A percentile compares a stretch with the other conserved stretches of the same genome.
Evolutionary conservation across 2,113 vertebrate species (phyloP).

Genomic region (Caretta caretta): DNA sequence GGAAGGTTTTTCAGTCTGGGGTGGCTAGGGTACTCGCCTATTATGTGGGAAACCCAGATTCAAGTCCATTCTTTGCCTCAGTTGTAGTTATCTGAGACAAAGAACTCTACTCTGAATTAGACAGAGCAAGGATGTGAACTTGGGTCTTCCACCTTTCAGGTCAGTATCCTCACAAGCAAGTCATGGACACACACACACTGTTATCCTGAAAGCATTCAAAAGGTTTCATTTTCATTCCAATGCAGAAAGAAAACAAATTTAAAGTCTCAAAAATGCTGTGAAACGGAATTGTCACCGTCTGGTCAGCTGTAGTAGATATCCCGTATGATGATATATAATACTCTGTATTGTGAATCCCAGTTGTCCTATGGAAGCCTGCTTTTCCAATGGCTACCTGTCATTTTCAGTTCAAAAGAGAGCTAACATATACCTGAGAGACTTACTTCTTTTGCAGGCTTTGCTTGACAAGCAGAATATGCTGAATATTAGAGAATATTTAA

Average conservation of each 20-base stretch:
- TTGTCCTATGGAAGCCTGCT: constrained; percentile 35
- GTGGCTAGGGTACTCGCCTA: background rate
- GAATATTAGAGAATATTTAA: constrained; percentile 44
- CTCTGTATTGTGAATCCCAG: background rate
- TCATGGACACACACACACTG: background rate
- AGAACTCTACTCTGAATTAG: background rate
- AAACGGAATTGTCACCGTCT: background rate
- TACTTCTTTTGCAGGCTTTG: constrained; percentile 25
- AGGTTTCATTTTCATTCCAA: background rate
- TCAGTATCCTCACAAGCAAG: background rate
- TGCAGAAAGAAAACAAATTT: background rate
- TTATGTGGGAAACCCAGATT: background rate
- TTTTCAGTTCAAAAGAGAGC: constrained; percentile 48
- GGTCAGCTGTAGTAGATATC: constrained; percentile 11
- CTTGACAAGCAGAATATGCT: constrained; percentile 27
- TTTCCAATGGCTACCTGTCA: constrained; percentile 24
- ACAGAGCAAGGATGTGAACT: background rate
- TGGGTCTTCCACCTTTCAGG: background rate
- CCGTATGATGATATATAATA: background rate
- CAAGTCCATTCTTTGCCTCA: background rate
- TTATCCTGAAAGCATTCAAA: background rate
- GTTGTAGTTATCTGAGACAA: background rate
- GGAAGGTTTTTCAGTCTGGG: background rate
- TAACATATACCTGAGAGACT: constrained; percentile 46
- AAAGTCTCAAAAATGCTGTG: background rate